These are phyloP conservation scores for Syngnathus floridae DNA, from an alignment of 2,113 vertebrate species.

Conservation along the genomic window DNA sequence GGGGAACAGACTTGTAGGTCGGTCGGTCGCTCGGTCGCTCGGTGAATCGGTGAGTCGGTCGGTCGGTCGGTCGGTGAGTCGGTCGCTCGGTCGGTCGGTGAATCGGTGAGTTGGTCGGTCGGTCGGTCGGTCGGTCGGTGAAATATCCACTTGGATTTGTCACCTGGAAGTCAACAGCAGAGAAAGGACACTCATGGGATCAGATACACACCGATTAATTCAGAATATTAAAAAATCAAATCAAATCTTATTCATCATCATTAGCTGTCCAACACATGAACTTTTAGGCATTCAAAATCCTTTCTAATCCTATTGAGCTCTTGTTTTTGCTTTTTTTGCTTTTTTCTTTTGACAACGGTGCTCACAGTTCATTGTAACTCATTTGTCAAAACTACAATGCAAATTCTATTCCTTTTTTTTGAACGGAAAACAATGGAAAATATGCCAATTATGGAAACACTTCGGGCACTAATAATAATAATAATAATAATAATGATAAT, in stretches of 20 bases:
- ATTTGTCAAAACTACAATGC: not conserved
- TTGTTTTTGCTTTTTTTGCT: not conserved
- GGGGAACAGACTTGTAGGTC: too few relatives aligned
- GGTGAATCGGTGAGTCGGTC: too few relatives aligned
- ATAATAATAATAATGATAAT: not conserved
- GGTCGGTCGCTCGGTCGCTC: too few relatives aligned
- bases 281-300: not conserved
- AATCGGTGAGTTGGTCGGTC: too few relatives aligned
- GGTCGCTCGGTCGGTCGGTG: too few relatives aligned
- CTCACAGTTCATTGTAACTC: not conserved
- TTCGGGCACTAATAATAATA: not conserved
- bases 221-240: not conserved
- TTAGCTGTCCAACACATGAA: not conserved
- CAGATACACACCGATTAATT: not conserved
- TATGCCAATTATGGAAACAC: not conserved
- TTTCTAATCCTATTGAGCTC: not conserved
- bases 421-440: not conserved
- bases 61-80: too few relatives aligned
- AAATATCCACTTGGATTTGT: not conserved
- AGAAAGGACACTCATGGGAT: not conserved
- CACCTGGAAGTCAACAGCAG: not conserved
- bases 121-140: too few relatives aligned
- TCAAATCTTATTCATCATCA: not conserved
- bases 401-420: too few relatives aligned
- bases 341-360: not conserved